phyloP scores from a whole-genome alignment of 2,888 invertebrate genomes.

The Alentia gelatinosa region DNA sequence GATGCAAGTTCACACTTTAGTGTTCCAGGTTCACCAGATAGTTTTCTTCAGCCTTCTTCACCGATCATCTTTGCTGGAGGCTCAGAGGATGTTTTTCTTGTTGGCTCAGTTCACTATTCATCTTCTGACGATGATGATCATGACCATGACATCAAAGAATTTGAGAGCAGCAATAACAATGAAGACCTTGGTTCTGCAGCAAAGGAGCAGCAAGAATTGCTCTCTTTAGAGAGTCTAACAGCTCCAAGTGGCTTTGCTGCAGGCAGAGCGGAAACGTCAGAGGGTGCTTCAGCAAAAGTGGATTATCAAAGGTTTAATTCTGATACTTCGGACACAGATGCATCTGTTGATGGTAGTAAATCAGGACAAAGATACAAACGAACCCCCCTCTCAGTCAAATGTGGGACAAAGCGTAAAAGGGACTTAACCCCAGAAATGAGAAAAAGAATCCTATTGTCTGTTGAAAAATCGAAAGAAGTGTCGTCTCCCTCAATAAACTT shows the following conservation, averaged over 20 bases:
- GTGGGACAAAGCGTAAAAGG: slow-evolving; percentile 3
- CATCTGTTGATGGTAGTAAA: not conserved
- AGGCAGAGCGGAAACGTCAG: not conserved
- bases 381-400: not conserved
- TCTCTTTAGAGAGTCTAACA: not conserved
- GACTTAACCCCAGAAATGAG: slow-evolving; percentile 43
- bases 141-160: not conserved
- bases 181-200: not conserved
- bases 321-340: slow-evolving; percentile 29
- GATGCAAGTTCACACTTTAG: not conserved
- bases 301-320: not conserved
- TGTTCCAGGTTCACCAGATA: not conserved
- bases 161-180: not conserved
- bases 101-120: not conserved
- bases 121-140: not conserved
- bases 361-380: not conserved
- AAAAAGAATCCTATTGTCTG: slow-evolving; percentile 6
- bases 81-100: not conserved
- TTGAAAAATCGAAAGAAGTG: not conserved
- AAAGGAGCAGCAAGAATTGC: not conserved
- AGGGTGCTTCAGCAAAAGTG: not conserved
- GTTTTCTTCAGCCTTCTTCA: not conserved
- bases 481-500: not conserved
- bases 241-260: not conserved
- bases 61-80: not conserved